Evolutionary conservation across 2,113 vertebrate genomes (phyloP).

Genomic region (Gulo gulo): DNA sequence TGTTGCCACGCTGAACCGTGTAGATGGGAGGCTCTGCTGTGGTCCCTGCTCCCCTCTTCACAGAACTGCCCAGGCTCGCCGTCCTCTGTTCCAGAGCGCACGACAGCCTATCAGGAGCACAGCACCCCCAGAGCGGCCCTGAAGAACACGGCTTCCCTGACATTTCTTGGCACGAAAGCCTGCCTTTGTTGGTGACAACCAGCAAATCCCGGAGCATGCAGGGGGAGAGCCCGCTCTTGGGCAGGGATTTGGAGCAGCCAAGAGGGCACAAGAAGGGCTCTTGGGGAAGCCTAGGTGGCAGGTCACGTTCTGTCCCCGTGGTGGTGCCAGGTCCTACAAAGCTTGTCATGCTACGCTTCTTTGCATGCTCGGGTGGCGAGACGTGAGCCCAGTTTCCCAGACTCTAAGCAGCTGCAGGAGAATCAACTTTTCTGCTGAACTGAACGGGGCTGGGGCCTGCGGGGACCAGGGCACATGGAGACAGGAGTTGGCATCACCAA

Average conservation of each 20-base stretch:
- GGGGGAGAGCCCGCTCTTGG: neutral
- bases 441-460: rapidly evolving
- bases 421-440: neutral
- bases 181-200: neutral
- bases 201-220: neutral
- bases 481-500: neutral
- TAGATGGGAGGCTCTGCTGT: too few relatives aligned
- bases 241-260: neutral
- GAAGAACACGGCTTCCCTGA: neutral
- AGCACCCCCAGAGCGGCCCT: neutral
- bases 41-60: too few relatives aligned
- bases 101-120: neutral
- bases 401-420: neutral
- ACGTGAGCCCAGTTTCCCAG: neutral
- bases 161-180: neutral
- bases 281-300: rapidly evolving
- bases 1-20: too few relatives aligned
- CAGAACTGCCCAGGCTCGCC: neutral
- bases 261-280: neutral
- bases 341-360: rapidly evolving
- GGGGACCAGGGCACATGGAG: neutral
- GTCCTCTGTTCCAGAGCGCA: rapidly evolving
- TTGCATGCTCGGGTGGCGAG: neutral
- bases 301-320: neutral
- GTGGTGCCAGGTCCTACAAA: neutral